These are phyloP conservation scores for Gambusia holbrooki DNA, from an alignment of 2,113 vertebrate genomes.

Conservation along the genomic window DNA sequence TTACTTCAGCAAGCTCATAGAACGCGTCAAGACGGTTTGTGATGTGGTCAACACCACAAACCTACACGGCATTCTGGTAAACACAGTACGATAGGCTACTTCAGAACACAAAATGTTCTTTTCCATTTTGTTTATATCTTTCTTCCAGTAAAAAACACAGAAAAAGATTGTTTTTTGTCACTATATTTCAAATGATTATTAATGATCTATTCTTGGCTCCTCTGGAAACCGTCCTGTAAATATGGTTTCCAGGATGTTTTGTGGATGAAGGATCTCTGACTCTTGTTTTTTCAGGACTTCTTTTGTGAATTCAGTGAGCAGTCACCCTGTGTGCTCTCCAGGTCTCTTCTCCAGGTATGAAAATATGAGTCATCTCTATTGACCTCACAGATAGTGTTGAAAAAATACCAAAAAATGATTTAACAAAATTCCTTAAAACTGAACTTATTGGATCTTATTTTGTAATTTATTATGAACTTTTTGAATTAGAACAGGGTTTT, in stretches of 20 bases:
- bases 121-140: neutral
- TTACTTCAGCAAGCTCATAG: conserved; percentile 96
- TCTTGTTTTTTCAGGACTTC: conserved; percentile 85
- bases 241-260: conserved; percentile 2
- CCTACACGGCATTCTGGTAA: conserved; percentile 96
- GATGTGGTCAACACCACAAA: conserved; percentile 96
- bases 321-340: conserved; percentile 96
- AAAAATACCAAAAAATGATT: too few relatives aligned
- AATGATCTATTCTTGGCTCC: neutral
- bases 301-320: conserved; percentile 99
- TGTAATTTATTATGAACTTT: too few relatives aligned
- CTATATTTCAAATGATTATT: neutral
- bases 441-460: too few relatives aligned
- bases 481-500: too few relatives aligned
- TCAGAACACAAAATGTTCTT: neutral
- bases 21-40: conserved; percentile 97
- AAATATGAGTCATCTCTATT: neutral
- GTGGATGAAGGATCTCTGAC: neutral
- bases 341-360: conserved; percentile 91
- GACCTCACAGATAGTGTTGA: neutral
- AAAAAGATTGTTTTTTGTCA: neutral
- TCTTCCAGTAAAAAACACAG: neutral
- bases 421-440: too few relatives aligned
- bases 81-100: conserved; percentile 17
- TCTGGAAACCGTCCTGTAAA: neutral